Evolutionary conservation across 2,797 vertebrate genomes (phyloP).

Genomic region (Pseudocheirus occidentalis): DNA sequence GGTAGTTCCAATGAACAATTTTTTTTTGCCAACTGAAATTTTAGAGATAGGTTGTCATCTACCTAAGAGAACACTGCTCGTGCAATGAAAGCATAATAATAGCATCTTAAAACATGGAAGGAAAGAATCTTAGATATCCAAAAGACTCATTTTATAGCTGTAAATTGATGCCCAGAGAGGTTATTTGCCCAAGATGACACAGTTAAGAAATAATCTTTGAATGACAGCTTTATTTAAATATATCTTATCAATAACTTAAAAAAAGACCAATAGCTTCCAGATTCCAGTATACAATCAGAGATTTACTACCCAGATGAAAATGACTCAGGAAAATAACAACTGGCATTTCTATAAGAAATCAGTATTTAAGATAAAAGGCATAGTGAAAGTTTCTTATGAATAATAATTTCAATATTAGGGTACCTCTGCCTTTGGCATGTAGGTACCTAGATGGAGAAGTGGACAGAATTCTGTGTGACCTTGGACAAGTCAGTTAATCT

Average conservation of each 20-base stretch:
- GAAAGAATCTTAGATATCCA: neutral
- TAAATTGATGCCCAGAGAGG: neutral
- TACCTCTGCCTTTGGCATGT: neutral
- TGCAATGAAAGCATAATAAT: neutral
- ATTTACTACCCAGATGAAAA: neutral
- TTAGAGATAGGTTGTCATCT: neutral
- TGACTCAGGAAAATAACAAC: conserved; percentile 35
- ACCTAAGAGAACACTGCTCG: neutral
- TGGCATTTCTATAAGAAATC: neutral
- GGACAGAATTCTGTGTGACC: neutral
- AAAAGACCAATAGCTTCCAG: neutral
- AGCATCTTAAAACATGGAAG: neutral
- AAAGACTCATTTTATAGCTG: neutral
- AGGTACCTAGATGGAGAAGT: neutral
- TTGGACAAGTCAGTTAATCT: neutral
- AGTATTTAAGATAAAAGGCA: neutral
- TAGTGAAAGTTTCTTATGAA: neutral
- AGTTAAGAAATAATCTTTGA: neutral
- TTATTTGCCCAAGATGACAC: neutral
- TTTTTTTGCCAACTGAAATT: neutral
- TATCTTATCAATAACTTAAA: neutral
- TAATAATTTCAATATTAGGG: neutral
- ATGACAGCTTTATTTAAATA: neutral
- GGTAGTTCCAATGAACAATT: neutral
- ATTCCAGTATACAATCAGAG: neutral